Percentiles rank a stretch among this genome's conserved stretches.
Evolutionary conservation across 2,113 vertebrate species (phyloP).

Genomic region (Psilopsiagon aymara): DNA sequence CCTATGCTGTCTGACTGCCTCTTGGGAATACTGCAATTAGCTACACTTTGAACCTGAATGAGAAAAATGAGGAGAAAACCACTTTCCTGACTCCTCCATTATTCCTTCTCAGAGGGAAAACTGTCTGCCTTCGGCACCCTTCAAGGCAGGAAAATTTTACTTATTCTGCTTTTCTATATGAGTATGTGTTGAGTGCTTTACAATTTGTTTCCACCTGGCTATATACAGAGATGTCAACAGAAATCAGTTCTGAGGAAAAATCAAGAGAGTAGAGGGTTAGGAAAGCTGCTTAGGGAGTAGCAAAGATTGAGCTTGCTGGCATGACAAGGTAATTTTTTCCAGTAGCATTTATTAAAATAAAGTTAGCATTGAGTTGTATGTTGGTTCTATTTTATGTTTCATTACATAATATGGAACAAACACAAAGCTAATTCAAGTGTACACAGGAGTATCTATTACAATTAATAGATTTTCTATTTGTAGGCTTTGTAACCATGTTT

Average conservation of each 20-base stretch:
- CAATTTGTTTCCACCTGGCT: not conserved
- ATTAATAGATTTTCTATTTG: not conserved
- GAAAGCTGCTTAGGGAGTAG: not conserved
- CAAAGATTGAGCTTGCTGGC: not conserved
- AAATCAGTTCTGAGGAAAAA: slow-evolving; percentile 1
- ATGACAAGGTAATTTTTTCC: not conserved
- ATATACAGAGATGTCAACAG: not conserved
- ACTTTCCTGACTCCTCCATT: not conserved
- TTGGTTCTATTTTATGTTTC: not conserved
- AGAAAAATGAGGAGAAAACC: not conserved
- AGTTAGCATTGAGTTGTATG: not conserved
- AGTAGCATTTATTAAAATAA: not conserved
- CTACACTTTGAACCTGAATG: not conserved
- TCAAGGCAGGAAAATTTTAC: not conserved
- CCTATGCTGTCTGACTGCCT: not conserved
- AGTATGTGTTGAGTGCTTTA: not conserved
- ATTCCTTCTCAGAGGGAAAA: not conserved
- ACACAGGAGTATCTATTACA: not conserved
- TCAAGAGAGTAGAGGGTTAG: not conserved
- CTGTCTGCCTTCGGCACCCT: not conserved
- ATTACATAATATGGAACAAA: not conserved
- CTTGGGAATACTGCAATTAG: not conserved
- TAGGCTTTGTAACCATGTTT: not conserved
- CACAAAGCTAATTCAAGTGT: slow-evolving; percentile 1
- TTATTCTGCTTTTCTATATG: not conserved